Conservation (phyloP, 2,797 vertebrate species). For the Crenichthys baileyi region DNA sequence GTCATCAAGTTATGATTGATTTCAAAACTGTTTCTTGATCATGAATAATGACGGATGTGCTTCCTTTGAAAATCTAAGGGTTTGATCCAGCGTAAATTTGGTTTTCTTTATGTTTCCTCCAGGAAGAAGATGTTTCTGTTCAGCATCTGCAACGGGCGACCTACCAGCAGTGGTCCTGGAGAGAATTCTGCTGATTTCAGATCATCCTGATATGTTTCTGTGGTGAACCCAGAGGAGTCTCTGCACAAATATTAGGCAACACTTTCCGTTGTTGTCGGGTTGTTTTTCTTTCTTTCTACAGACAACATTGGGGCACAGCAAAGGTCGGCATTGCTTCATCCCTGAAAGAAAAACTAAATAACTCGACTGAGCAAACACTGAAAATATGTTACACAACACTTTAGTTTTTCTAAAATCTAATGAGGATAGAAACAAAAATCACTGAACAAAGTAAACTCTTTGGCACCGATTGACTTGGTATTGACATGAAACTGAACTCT, state of each 20-base stretch:
- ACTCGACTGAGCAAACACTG: not conserved
- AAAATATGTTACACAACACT: not conserved
- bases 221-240: not conserved
- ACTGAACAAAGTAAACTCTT: not conserved
- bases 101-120: too few relatives aligned
- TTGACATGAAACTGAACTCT: constrained; percentile 4
- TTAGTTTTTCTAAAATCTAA: not conserved
- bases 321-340: constrained; percentile 38
- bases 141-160: not conserved
- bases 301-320: not conserved
- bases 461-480: not conserved
- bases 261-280: not conserved
- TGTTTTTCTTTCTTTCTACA: constrained; percentile 8
- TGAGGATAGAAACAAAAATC: not conserved
- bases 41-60: not conserved
- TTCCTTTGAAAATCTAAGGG: not conserved
- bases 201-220: not conserved
- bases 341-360: constrained; percentile 8
- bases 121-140: too few relatives aligned
- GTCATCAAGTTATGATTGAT: not conserved
- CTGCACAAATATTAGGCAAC: not conserved
- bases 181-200: not conserved
- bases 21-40: not conserved
- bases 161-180: not conserved
- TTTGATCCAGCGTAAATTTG: not conserved